Conservation (phyloP, 2,113 vertebrate genomes). For the Leiothrix lutea region DNA sequence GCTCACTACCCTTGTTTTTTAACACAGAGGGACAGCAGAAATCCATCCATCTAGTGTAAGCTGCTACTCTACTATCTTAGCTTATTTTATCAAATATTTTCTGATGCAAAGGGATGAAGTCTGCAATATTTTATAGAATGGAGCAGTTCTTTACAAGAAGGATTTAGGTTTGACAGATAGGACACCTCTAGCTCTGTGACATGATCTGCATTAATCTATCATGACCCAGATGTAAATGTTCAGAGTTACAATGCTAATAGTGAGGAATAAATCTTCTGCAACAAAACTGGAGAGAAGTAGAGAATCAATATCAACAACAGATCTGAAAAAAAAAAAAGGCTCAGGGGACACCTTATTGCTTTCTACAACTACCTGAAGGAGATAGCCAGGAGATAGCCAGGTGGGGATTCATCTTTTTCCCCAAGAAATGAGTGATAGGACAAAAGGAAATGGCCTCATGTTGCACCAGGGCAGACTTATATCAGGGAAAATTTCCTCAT, state of each 20-base stretch:
- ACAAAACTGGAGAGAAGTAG: neutral
- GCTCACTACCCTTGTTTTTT: neutral
- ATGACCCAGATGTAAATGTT: neutral
- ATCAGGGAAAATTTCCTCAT: neutral
- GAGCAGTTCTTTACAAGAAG: neutral
- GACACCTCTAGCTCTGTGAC: neutral
- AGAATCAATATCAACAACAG: neutral
- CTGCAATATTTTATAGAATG: neutral
- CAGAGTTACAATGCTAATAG: neutral
- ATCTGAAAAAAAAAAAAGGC: neutral
- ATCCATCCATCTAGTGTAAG: neutral
- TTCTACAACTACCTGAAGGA: neutral
- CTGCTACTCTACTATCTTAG: neutral
- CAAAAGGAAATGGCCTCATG: neutral
- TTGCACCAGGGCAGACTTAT: neutral
- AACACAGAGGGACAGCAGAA: neutral
- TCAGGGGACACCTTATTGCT: neutral
- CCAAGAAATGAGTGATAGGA: neutral
- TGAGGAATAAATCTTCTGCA: neutral
- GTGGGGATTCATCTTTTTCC: neutral
- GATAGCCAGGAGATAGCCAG: neutral
- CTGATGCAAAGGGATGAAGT: neutral
- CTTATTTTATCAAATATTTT: neutral
- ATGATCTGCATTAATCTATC: neutral
- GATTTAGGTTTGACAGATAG: neutral